A percentile compares a stretch with the other conserved stretches of the same genome.
Evolutionary conservation across 2,888 invertebrate species (phyloP).

Genomic region (Leucophenga montana): DNA sequence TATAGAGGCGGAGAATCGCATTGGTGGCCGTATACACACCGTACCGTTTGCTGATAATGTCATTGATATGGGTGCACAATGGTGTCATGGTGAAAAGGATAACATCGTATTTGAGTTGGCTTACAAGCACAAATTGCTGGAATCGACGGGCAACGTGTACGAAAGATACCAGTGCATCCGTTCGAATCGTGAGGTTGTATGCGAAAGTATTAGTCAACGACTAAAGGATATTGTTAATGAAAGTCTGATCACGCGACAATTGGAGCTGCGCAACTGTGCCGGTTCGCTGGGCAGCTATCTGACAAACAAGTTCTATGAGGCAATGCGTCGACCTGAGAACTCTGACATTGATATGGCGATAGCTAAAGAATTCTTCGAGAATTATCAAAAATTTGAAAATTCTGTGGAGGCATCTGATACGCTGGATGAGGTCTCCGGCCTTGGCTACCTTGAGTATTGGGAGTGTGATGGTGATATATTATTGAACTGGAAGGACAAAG

Average conservation of each 20-base stretch:
- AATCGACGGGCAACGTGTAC: constrained; percentile 69
- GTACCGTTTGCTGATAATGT: constrained; percentile 76
- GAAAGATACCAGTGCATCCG: constrained; percentile 68
- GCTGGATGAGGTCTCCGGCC: constrained; percentile 80
- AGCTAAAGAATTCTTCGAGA: constrained; percentile 76
- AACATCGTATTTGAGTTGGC: constrained; percentile 70
- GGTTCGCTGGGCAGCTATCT: constrained; percentile 70
- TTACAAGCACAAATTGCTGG: constrained; percentile 63
- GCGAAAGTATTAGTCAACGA: constrained; percentile 69
- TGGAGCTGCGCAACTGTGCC: constrained; percentile 66
- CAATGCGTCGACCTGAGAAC: constrained; percentile 65
- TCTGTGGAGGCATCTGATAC: constrained; percentile 78
- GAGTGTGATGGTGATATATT: constrained; percentile 81
- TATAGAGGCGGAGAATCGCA: constrained; percentile 78
- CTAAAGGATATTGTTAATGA: constrained; percentile 72
- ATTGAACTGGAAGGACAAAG: constrained; percentile 84
- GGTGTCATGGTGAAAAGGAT: constrained; percentile 73
- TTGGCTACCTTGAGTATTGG: constrained; percentile 78
- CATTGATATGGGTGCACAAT: constrained; percentile 72
- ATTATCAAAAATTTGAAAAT: constrained; percentile 75
- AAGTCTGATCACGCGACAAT: constrained; percentile 69
- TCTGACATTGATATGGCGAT: constrained; percentile 72
- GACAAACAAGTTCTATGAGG: constrained; percentile 67
- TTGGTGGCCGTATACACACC: constrained; percentile 79
- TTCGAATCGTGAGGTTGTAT: constrained; percentile 71